Evolutionary conservation across 2,113 vertebrate genomes (phyloP).

Genomic region (Sialia sialis): DNA sequence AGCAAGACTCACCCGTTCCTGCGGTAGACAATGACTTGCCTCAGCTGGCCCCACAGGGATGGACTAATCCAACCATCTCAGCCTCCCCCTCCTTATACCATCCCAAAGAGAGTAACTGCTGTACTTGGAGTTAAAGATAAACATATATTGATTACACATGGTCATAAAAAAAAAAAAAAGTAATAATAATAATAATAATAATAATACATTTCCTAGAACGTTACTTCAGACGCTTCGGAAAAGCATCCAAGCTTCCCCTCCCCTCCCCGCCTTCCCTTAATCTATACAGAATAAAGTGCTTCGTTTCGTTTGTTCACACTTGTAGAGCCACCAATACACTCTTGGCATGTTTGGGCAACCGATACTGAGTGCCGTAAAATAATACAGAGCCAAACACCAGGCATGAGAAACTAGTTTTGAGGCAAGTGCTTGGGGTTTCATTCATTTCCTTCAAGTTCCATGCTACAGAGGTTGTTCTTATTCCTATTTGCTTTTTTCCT

Average conservation of each 20-base stretch:
- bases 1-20: neutral
- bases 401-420: constrained; percentile 26
- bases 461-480: constrained; percentile 10
- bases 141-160: constrained; percentile 64
- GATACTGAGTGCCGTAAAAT: neutral
- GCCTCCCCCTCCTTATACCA: constrained; percentile 16
- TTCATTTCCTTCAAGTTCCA: constrained; percentile 19
- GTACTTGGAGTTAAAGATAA: constrained; percentile 60
- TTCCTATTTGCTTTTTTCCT: neutral
- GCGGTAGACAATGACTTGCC: neutral
- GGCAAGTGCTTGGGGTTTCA: constrained; percentile 33
- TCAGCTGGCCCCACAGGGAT: neutral
- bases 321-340: constrained; percentile 52
- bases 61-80: neutral
- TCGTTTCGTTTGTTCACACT: constrained; percentile 76
- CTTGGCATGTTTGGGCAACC: constrained; percentile 26
- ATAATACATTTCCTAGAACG: constrained; percentile 54
- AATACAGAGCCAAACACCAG: neutral
- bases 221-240: constrained; percentile 8
- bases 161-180: constrained; percentile 26
- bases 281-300: constrained; percentile 83
- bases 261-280: constrained; percentile 40
- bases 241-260: constrained; percentile 51
- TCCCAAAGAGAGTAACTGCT: constrained; percentile 60
- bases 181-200: neutral